Evolutionary conservation across 2,113 vertebrate genomes (phyloP).

Genomic region (Bubalus kerabau): DNA sequence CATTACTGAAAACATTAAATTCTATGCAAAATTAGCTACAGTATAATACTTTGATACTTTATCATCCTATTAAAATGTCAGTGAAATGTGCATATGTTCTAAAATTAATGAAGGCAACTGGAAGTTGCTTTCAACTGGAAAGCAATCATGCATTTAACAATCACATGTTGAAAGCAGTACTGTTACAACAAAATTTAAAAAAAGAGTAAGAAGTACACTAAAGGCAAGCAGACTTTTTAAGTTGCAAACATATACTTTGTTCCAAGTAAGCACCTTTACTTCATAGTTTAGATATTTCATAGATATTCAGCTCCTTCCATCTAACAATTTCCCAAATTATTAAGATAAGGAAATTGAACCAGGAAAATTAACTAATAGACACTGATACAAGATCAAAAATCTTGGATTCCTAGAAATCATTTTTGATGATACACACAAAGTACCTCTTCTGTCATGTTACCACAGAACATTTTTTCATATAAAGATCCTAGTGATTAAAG

Average conservation of each 20-base stretch:
- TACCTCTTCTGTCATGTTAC: not conserved
- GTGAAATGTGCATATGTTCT: constrained; percentile 56
- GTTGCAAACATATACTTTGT: not conserved
- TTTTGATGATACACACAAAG: not conserved
- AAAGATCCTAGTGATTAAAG: not conserved
- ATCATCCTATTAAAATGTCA: constrained; percentile 67
- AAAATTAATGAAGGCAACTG: constrained; percentile 62
- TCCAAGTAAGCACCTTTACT: not conserved
- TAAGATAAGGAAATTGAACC: not conserved
- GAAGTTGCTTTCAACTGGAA: not conserved
- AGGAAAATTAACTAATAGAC: not conserved
- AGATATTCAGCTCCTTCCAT: not conserved
- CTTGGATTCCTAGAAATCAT: not conserved
- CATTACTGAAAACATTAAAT: constrained; percentile 74
- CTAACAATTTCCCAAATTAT: not conserved
- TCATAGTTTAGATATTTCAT: not conserved
- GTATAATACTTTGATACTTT: constrained; percentile 69
- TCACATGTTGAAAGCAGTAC: constrained; percentile 59
- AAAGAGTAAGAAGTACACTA: not conserved
- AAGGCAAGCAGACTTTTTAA: not conserved
- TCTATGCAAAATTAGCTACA: constrained; percentile 65
- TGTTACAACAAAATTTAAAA: not conserved
- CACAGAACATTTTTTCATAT: not conserved
- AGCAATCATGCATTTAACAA: constrained; percentile 24
- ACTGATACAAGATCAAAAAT: not conserved